Base-by-base conservation (phyloP, 2,888 invertebrate genomes). In the Eucriotettix oculatus region DNA sequence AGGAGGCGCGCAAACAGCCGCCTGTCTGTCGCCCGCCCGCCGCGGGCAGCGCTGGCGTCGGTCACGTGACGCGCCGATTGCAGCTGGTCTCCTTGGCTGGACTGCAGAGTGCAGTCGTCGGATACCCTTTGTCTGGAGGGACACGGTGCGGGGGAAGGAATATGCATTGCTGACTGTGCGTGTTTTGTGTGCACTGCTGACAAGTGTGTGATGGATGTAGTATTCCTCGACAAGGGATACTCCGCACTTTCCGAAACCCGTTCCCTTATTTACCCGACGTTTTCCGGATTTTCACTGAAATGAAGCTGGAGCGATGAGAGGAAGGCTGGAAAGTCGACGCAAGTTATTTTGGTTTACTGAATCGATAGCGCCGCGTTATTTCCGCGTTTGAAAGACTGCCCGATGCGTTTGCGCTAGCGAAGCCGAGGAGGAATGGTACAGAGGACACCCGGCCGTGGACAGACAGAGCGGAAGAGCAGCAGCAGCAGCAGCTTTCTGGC, bases 21-120 rank as follows among this genome's bases (percentile, higher is more conserved):
- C 29, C 29, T 7, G 29, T 5, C 29, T 2, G 7, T 29, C 7
- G 29, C 29, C 29, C 29, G 29, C 2, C 29, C 3, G 7, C 29
- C 29, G 42, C 17, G 17, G 56, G 54, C n/a, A 52, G 43, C 56
- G 60, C 60, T 41, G 41, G 41, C 57, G 56, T 52, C 16, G 16
- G 58, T 64, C 64, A 60, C 62, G 62, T 63, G 63, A 63, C 58
- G 40, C 42, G 52, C 52, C 54, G 58, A 57, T 62, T 62, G 64
- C 64, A 64, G 64, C 64, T 62, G 48, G 59, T 54, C 58, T 57
- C 63, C 57, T 63, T 58, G 64, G 58, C 57, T 64, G 57, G 52
- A 57, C 62, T 62, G 64, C 64, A 64, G 64, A 57, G 61, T 62
- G 64, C 64, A 64, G 64, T 61, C 58, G 62, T 56, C 61, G 60